These are phyloP conservation scores for Hermaeophaga mercurialis DNA, from an alignment of 2,888 invertebrate species.

Conservation along the genomic window DNA sequence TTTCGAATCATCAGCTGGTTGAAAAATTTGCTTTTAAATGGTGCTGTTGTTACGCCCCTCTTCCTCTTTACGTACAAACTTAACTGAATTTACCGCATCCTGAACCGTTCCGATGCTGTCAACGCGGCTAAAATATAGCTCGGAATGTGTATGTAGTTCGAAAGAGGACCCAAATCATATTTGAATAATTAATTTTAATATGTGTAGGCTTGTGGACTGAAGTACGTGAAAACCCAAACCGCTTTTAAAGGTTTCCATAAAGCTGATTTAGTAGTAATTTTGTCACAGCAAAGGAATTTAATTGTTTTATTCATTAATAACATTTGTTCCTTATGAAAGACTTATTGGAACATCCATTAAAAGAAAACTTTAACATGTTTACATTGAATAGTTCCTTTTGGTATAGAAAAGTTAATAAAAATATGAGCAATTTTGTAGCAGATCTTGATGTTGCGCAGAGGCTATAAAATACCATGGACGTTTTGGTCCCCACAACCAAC, in stretches of 20 bases:
- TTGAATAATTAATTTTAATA: conserved; percentile 12
- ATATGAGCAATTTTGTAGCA: no score
- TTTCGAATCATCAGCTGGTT: not conserved
- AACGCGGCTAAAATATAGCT: conserved; percentile 10
- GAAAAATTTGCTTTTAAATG: not conserved
- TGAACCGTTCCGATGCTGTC: not conserved
- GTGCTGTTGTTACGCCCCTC: not conserved
- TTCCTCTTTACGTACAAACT: not conserved
- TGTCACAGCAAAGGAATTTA: not conserved
- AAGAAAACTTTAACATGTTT: no score
- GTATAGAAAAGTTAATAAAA: no score
- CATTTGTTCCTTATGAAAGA: no score
- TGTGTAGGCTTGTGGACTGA: not conserved
- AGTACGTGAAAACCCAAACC: not conserved
- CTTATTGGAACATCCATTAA: not conserved
- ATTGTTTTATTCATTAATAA: not conserved
- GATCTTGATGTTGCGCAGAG: no score
- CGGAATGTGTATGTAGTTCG: not conserved
- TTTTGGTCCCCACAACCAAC: no score
- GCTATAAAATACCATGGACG: no score
- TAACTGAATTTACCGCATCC: not conserved
- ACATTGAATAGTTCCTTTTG: no score
- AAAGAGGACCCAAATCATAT: conserved; percentile 5
- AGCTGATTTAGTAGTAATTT: not conserved
- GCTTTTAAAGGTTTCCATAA: not conserved